These are phyloP conservation scores for Grantiella picta DNA, from an alignment of 2,113 vertebrate genomes.

Conservation along the genomic window DNA sequence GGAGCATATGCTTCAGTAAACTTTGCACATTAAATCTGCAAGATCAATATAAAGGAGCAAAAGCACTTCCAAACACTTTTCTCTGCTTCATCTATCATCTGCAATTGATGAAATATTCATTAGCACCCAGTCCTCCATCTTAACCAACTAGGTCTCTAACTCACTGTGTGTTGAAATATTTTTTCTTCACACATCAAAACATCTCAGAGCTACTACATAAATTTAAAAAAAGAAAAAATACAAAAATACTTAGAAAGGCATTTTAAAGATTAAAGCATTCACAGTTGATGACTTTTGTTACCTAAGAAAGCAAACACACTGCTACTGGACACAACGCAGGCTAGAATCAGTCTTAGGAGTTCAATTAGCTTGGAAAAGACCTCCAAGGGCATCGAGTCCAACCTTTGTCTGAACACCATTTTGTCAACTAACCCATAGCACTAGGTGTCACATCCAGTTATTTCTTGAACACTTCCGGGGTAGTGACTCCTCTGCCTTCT, in stretches of 20 bases:
- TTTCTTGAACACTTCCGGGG: neutral
- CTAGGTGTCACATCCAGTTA: neutral
- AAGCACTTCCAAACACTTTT: neutral
- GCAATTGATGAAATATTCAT: constrained; percentile 24
- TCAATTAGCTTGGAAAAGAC: neutral
- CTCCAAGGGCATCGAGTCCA: neutral
- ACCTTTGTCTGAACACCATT: neutral
- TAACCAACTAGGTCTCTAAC: neutral
- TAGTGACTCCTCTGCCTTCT: neutral
- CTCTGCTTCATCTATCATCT: constrained; percentile 4
- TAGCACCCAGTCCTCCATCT: neutral
- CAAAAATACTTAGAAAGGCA: neutral
- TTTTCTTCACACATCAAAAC: neutral
- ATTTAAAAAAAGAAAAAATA: neutral
- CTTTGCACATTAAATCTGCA: neutral
- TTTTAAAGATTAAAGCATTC: neutral
- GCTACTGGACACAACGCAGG: neutral
- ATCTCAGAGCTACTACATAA: neutral
- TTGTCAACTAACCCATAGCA: neutral
- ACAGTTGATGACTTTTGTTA: neutral
- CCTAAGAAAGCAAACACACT: neutral
- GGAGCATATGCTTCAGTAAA: neutral
- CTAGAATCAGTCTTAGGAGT: neutral
- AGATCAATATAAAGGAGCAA: neutral
- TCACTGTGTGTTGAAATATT: neutral